Evolutionary conservation across 2,888 invertebrate species (phyloP), one percentile per base, ranked within the genome.

Genomic region (Meiosimyza platycephala): DNA sequence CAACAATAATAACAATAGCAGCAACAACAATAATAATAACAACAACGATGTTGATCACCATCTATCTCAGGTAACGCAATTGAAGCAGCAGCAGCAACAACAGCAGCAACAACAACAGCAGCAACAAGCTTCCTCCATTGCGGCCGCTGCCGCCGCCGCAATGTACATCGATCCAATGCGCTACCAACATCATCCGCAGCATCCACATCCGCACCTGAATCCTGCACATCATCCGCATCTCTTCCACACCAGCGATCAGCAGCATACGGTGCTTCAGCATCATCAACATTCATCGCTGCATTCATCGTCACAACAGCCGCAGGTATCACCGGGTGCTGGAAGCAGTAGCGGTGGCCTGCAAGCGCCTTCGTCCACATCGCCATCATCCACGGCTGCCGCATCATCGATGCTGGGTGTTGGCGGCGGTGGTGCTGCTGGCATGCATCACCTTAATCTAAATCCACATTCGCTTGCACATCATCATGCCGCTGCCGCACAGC

Each of bases 101-200:
- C 65, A 80, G 75, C 65, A 80, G 63, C 81, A 84, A 77, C 80
- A 85, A 79, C 70, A 78, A 74, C 77, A 79, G 70, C 78, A 79
- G 75, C 79, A 83, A 78, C 80, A 85, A 81, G 85, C 86, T 74
- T 84, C 87, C 77, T 85, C 86, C 76, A 84, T 86, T 76, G 86
- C 87, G 77, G 86, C 87, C 79, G 87, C 87, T 79, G 87, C 87
- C 79, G 87, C 87, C 77, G 87, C 87, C 73, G 87, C 87, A 62
- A 87, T 87, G 87, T 87, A 87, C 79, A 87, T 87, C 80, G 87
- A 87, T 81, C 86, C 86, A 65, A 86, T 86, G 84, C 84, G 86
- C 76, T 87, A 87, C 75, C 87, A 87, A 70, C 86, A 87, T 72
- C 85, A 40, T 40, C 40, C 40, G 40, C 86, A 86, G 67, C 87